phyloP scores from a whole-genome alignment of 1,140 invertebrate genomes.

The Drosophila tani region DNA sequence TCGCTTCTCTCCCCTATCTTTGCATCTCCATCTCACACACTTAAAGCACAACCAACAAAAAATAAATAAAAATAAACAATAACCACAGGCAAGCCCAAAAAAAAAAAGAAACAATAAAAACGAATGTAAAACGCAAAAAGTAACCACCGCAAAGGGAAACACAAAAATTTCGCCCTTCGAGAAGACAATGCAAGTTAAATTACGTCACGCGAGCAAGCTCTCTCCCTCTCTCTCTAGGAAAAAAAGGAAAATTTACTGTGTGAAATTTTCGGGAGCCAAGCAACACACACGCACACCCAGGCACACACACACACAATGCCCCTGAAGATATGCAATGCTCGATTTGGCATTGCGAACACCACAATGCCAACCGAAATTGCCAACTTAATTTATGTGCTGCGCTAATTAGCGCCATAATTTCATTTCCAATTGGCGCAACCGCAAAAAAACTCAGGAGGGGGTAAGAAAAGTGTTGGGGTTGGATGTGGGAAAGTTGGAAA shows the following conservation, averaged over 20 bases:
- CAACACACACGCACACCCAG: constrained; percentile 34
- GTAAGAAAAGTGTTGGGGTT: not conserved
- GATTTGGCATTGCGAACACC: constrained; percentile 54
- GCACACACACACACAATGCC: constrained; percentile 12
- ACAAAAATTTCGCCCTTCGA: constrained; percentile 8
- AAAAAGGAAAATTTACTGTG: constrained; percentile 64
- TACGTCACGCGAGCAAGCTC: constrained; percentile 55
- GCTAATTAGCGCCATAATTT: constrained; percentile 80
- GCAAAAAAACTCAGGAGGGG: constrained; percentile 1
- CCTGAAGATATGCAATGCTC: constrained; percentile 53
- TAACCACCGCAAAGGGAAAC: constrained; percentile 17
- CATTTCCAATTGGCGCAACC: constrained; percentile 70
- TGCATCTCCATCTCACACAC: constrained; percentile 8
- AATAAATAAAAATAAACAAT: constrained; percentile 20
- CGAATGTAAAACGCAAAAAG: constrained; percentile 16
- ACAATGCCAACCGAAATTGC: constrained; percentile 78
- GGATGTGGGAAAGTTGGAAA: not conserved
- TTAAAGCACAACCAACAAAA: constrained; percentile 16
- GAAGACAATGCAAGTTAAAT: constrained; percentile 76
- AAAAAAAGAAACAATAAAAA: constrained; percentile 36
- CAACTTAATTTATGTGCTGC: constrained; percentile 73
- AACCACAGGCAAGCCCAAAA: constrained; percentile 13
- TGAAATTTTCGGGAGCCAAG: constrained; percentile 50
- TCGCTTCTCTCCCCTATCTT: constrained; percentile 15
- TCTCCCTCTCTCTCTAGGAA: not conserved